Evolutionary conservation across 2,797 vertebrate species (phyloP).

Genomic region (Scolopax bukidnonensis): DNA sequence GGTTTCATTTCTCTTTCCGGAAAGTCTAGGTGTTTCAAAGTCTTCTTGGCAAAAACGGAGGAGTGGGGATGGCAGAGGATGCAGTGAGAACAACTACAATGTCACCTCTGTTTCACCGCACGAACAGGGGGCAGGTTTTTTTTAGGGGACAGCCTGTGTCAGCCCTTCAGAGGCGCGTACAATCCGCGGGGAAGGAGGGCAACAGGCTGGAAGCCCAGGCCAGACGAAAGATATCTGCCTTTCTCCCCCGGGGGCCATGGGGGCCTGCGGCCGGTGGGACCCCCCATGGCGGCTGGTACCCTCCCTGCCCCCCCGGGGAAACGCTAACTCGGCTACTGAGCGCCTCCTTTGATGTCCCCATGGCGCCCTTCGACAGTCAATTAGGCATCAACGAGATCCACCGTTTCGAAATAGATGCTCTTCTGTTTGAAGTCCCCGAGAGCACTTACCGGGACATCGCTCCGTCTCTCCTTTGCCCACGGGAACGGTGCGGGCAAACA

Average conservation of each 20-base stretch:
- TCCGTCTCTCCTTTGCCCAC: constrained; percentile 11
- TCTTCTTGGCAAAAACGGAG: background rate
- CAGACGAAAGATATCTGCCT: fast-evolving
- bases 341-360: constrained; percentile 62
- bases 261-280: background rate
- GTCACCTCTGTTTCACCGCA: background rate
- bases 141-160: background rate
- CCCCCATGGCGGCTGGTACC: constrained; percentile 59
- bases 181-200: fast-evolving
- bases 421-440: constrained; percentile 68
- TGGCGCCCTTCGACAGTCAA: constrained; percentile 70
- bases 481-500: background rate
- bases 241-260: background rate
- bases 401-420: constrained; percentile 33
- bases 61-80: fast-evolving
- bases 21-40: background rate
- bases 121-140: background rate
- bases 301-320: constrained; percentile 58
- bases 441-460: constrained; percentile 27
- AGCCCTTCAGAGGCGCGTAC: background rate
- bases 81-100: background rate
- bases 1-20: background rate
- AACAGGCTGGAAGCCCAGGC: fast-evolving
- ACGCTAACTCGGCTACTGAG: constrained; percentile 74
- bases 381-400: constrained; percentile 67